Conservation (phyloP, 2,888 invertebrate genomes). For the Cosmorhoe ocellata region DNA sequence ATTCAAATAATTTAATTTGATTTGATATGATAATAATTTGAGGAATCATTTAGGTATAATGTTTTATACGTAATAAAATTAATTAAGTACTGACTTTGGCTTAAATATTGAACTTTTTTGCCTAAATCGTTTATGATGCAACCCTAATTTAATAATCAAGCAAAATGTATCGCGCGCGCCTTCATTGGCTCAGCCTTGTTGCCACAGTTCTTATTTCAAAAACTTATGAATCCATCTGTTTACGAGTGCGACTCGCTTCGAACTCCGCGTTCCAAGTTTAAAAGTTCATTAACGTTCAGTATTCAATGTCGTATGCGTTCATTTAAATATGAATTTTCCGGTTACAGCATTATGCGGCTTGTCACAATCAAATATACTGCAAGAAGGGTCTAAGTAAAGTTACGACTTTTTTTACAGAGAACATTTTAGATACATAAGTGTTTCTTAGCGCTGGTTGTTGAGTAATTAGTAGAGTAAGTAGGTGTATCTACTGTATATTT, state of each 20-base stretch:
- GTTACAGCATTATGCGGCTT: conserved; percentile 14
- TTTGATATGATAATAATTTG: too few relatives aligned
- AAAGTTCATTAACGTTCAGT: conserved; percentile 55
- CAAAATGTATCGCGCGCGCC: conserved; percentile 17
- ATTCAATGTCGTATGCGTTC: conserved; percentile 43
- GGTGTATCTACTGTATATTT: too few relatives aligned
- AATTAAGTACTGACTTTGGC: too few relatives aligned
- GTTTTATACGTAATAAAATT: too few relatives aligned
- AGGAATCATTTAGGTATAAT: too few relatives aligned
- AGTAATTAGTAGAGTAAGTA: too few relatives aligned
- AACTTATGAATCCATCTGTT: conserved; percentile 41
- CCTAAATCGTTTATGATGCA: background rate
- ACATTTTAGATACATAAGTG: too few relatives aligned
- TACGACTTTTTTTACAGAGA: background rate
- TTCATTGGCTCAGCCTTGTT: conserved; percentile 19
- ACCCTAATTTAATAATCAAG: conserved; percentile 15
- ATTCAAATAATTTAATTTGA: too few relatives aligned
- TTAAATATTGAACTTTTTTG: background rate
- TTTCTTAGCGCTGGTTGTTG: too few relatives aligned
- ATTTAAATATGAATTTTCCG: conserved; percentile 42
- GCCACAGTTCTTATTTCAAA: conserved; percentile 34
- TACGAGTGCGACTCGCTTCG: conserved; percentile 26
- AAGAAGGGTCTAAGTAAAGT: background rate
- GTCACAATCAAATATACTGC: background rate
- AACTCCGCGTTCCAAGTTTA: conserved; percentile 45